phyloP scores from a whole-genome alignment of 92 coral and sea anemone genomes.

The Epizoanthus fatuus region DNA sequence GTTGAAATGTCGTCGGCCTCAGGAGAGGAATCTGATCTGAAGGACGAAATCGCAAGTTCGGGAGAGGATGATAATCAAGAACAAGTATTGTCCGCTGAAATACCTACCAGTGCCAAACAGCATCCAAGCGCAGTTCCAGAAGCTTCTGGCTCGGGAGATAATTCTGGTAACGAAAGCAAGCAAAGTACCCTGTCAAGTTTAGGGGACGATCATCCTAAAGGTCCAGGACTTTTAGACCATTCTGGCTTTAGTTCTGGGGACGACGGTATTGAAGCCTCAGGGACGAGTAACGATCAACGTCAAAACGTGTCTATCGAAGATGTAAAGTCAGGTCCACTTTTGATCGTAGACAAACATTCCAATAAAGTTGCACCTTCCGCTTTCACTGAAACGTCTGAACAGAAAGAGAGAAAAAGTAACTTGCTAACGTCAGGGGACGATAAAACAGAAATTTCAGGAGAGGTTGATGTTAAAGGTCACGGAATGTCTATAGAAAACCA shows the following conservation, averaged over 20 bases:
- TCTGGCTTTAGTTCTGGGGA: conserved; percentile 1
- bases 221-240: not conserved
- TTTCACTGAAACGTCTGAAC: not conserved
- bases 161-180: not conserved
- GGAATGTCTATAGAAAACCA: not conserved
- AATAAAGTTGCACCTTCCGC: not conserved
- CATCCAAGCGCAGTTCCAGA: not conserved
- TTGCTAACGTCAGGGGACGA: conserved; percentile 13
- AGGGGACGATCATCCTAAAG: not conserved
- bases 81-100: no score
- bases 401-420: not conserved
- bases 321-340: not conserved
- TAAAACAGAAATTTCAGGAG: conserved; percentile 1
- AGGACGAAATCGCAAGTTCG: no score
- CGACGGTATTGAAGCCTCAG: not conserved
- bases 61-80: no score
- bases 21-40: no score
- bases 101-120: no score
- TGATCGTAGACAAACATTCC: conserved; percentile 37
- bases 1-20: no score
- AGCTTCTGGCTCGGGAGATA: not conserved
- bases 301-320: not conserved
- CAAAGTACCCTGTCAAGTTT: not conserved
- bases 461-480: not conserved
- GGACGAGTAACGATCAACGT: not conserved